Conservation (phyloP, 2,888 invertebrate species). For the Eueremaeus valkanovi region DNA sequence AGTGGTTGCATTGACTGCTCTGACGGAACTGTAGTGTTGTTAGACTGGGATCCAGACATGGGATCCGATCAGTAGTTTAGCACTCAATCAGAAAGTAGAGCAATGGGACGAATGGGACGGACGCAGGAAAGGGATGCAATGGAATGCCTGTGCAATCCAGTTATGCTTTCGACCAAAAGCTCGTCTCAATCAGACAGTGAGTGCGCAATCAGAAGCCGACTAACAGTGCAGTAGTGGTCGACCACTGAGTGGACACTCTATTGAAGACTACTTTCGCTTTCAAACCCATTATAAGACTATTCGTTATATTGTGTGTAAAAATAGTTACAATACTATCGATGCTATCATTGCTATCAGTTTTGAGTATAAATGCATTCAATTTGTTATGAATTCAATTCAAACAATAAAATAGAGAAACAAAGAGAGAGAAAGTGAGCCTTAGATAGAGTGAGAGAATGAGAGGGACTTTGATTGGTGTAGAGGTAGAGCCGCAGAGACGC, state of each 20-base stretch:
- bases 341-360: background rate
- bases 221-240: background rate
- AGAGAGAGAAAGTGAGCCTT: background rate
- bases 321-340: no score
- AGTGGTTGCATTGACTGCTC: background rate
- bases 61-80: no score
- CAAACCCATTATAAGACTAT: no score
- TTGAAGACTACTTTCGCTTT: no score
- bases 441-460: background rate
- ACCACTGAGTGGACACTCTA: background rate
- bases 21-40: background rate
- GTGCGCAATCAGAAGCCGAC: background rate
- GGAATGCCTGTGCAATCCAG: no score
- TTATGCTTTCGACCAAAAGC: background rate
- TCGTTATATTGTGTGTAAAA: no score
- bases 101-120: background rate
- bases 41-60: no score
- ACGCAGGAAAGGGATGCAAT: background rate
- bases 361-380: background rate
- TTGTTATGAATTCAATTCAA: background rate
- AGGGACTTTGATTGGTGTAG: background rate
- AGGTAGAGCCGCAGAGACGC: no score
- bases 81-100: background rate
- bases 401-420: background rate
- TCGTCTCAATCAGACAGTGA: background rate